Evolutionary conservation across 2,888 invertebrate species (phyloP), one percentile per base, ranked within the genome.

Genomic region (Andrena dorsata): DNA sequence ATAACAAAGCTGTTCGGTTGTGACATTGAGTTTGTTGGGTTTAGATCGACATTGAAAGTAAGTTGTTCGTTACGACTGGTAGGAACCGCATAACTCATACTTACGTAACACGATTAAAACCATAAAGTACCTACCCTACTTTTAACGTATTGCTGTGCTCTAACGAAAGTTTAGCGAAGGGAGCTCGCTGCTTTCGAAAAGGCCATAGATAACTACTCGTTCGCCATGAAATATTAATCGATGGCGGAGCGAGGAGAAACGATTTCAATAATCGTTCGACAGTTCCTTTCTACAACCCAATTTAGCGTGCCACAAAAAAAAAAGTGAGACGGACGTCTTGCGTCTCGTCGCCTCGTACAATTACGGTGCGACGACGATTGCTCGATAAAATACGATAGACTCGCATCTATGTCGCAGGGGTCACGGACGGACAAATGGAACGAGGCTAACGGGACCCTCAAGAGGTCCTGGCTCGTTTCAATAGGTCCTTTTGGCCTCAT

Each of bases 361-460:
- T 86, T 85, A 85, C 85, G 61, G 64, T 23, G 56, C 35, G 58
- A 82, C 70, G 80, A 83, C 70, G 83, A 84, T 87, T 82, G 85
- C 76, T 63, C 78, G 82, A 85, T 87, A 85, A 84, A 85, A 76
- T 76, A 68, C 82, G 85, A 78, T 84, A 71, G 84, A 78, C 56
- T 70, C 26, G 64, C 70, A 71, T 78, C 76, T 84, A 84, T 78
- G 78, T 80, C 69, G 78, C 65, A 20, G 16, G 76, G 76, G 75
- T 78, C 86, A 80, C 28, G 86, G 68, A 82, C 82, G 82, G 47
- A 71, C 82, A 80, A 86, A 85, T 80, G 76, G 80, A 86, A 78
- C 74, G 74, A 32, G 85, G 83, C 78, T 86, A 88, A 86, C 88
- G 75, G 82, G 82, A 87, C 76, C 75, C 77, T 85, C 82, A 58